A percentile compares a stretch with the other conserved stretches of the same genome.
These are phyloP conservation scores for Clitarchus hookeri DNA, from an alignment of 2,888 invertebrate genomes.

Conservation along the genomic window DNA sequence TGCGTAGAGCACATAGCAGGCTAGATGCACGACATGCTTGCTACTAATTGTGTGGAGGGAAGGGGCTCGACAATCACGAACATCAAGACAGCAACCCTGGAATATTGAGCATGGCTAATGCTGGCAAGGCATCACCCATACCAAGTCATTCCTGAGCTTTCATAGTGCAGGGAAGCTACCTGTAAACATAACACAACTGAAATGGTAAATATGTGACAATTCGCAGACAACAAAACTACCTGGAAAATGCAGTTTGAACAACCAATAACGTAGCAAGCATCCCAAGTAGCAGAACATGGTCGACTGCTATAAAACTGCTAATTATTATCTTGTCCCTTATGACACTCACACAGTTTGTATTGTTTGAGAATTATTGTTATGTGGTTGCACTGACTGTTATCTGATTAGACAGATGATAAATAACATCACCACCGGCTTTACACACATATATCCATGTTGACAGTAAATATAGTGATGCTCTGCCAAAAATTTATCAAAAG, in stretches of 20 bases:
- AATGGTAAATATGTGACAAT: not conserved
- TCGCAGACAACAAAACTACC: not conserved
- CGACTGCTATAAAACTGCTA: not conserved
- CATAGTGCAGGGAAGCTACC: not conserved
- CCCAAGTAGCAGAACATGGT: not conserved
- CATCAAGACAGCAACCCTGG: not conserved
- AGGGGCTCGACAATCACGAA: not conserved
- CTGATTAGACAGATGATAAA: no score
- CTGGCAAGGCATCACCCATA: not conserved
- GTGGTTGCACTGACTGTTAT: no score
- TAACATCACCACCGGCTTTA: no score
- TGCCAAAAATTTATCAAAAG: no score
- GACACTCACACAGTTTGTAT: no score
- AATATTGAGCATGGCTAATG: not conserved
- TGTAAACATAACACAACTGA: constrained; percentile 7
- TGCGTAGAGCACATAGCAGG: not conserved
- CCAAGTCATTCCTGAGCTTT: not conserved
- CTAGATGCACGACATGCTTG: not conserved
- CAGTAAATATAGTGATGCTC: no score
- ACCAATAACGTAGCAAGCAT: not conserved
- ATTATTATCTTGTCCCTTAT: no score
- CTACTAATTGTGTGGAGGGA: not conserved
- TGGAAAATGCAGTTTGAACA: not conserved
- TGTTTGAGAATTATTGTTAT: no score
- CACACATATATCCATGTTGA: no score